Base-by-base conservation (phyloP, 2,888 invertebrate species). In the Drosophila melanosoma region DNA sequence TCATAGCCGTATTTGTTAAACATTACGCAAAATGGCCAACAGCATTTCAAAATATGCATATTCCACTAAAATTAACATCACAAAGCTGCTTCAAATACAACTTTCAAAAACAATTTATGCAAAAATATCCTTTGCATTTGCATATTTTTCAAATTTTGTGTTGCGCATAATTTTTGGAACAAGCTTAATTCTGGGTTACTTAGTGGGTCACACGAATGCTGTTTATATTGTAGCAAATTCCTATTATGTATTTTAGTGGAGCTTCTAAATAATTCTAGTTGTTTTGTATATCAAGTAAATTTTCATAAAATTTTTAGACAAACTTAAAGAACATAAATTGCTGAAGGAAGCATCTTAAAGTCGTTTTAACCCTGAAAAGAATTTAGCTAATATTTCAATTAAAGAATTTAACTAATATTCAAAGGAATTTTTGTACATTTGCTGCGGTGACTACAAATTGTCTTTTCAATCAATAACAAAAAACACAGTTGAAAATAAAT, bases 41-140 rank as follows among this genome's bases (percentile, higher is more conserved):
- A 20, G 49, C 15, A 38, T 72, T 56, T 48, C 62, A 53, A 35
- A 54, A 63, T 57, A 57, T 68, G 52, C 33, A 79, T 66, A 53
- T 66, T 62, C 40, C 51, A 51, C n/a, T 33, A 58, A 77, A 80
- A 85, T 83, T 74, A 86, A 76, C 84, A 86, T 81, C 42, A 70
- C 77, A 87, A 85, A 88, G 77, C 77, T 77, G 61, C 59, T 71
- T 74, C 48, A 23, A 45, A 23, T 23, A 23, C 45, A 76, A 76
- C 64, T 83, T 66, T 51, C 35, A 32, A 15, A 52, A 61, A 26
- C 15, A 74, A 70, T 75, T 76, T 79, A 67, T 76, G 69, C 79
- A 51, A 57, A 80, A 72, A 76, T 53, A 53, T 48, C 4, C 29
- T 8, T 35, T 1, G 10, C 38, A 79, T 81, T 82, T 69, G 69